Base-by-base conservation (phyloP, 2,888 invertebrate species). In the Phytoseiulus persimilis region DNA sequence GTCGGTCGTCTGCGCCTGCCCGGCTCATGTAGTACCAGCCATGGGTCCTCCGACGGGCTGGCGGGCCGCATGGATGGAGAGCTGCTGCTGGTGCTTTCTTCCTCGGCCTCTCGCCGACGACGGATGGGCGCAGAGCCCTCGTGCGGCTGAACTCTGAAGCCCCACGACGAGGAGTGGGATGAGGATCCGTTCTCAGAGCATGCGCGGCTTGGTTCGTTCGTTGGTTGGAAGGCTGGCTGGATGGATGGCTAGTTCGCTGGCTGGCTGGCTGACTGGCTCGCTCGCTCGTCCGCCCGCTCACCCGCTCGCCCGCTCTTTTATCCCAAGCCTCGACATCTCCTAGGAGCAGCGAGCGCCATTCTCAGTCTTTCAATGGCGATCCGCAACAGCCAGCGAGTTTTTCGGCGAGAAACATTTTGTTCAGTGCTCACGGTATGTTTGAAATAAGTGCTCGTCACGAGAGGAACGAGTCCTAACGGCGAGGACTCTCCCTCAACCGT, bases 341-440 rank as follows among this genome's bases (percentile, higher is more conserved):
- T 65, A 65, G 65, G 65, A 65, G 65, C 65, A 65, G 65, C 65
- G 65, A 65, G 65, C 87, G 33, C 87, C 39, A 45, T 87, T 87
- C 87, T 87, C 87, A 87, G 87, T 87, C 87, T 87, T 87, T 87
- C 87, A 87, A 87, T 87, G 87, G 87, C 33, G 87, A 87, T 45
- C 45, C 87, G 39, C 45, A 31, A 33, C 45, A 87, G 87, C 87
- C 87, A 31, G 65, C 65, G 65, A 65, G 65, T 65, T 65, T 65
- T 65, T 65, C 65, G 65, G 65, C 65, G 18, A 28, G 65, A 65
- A 65, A 65, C 65, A 65, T 65, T 65, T 65, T 65, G 65, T 65
- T 65, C 65, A 23, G 65, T 65, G 65, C 65, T 65, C 65, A 65
- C 65, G 28, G 65, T 65, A 14, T 28, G 65, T 65, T 65, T 65